Base-by-base conservation (phyloP, 2,797 vertebrate species). In the Lates japonicus region DNA sequence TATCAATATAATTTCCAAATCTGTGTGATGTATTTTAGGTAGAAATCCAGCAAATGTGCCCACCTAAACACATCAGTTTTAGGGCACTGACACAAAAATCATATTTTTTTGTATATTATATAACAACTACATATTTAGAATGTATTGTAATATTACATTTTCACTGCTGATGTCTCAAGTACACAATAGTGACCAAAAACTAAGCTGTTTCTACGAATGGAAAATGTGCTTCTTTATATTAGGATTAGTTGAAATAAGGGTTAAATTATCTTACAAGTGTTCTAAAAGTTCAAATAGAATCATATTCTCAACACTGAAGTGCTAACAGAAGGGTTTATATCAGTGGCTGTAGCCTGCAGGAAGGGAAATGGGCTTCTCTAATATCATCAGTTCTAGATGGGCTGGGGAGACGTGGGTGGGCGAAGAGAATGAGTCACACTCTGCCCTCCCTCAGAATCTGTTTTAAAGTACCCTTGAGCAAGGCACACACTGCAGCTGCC, bases 341-440 rank as follows among this genome's bases (percentile, higher is more conserved):
- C 74, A 82, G 59, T 20, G 12, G 37, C 62, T 70, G 55, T 67
- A 68, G 81, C 86, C 79, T 14, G 46, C 64, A 84, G 83, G 70
- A 13, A 33, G 48, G 52, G 67, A 81, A 76, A 76, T 25, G 74
- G 60, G 29, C 69, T 79, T 77, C 78, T 75, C 60, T 85, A 76
- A 79, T 61, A 69, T 77, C 74, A 85, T 85, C 75, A 76, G 75
- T 54, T 87, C 67, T 54, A 66, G 73, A 76, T 13, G 19, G 8
- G 63, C 51, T 60, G 48, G 69, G 75, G 60, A 69, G 58, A 63
- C 39, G 67, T 83, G 68, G 80, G 85, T 29, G 78, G 68, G 76
- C 20, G 44, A 37, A 83, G 67, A 22, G 49, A 49, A 88, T 90
- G 90, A 90, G 84, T 88, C 85, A 88, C 70, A 72, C 77, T 72